Evolutionary conservation across 2,888 invertebrate genomes (phyloP), one percentile per base, ranked within the genome.

Genomic region (Ommatoiulus sabulosus): DNA sequence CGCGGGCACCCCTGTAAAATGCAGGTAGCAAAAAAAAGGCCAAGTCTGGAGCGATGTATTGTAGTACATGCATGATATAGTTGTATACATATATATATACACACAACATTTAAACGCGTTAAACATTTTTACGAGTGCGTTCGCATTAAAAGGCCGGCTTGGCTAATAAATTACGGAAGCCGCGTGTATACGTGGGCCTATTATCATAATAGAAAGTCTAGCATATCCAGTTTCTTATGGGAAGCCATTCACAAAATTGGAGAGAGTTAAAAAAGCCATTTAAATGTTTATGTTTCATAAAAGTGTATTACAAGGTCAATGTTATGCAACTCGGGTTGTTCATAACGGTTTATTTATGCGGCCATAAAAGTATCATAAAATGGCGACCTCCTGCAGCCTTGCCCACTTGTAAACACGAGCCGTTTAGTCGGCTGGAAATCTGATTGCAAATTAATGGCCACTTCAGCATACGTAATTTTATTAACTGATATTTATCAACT

Each of bases 291-390:
- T 72, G 72, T 72, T 72, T 72, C 24, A 72, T 72, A 24, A 72
- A 72, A 72, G 72, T 72, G 72, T 72, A 72, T 72, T 72, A 72
- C 72, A 24, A 72, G 72, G 72, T 72, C 72, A 72, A 72, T 72
- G 72, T 72, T 72, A 72, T 24, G 72, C 72, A 72, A 72, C 72
- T 72, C 72, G 24, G 35, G 72, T 10, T 72, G 72, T 72, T 72
- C 72, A 72, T 72, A 72, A 72, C 72, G 72, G 72, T 72, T 72
- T 72, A 72, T 72, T 72, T 72, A 72, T 72, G 72, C 72, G 72
- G 8, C 72, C 72, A 72, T 72, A 72, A 72, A 72, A 72, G 24
- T 72, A 72, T 72, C 72, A 72, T 72, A 72, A 72, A 72, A 72
- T 72, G 72, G 72, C 72, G 24, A 72, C 72, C 72, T 72, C 72